phyloP scores from a whole-genome alignment of 2,797 vertebrate species.

The Danio albolineatus region DNA sequence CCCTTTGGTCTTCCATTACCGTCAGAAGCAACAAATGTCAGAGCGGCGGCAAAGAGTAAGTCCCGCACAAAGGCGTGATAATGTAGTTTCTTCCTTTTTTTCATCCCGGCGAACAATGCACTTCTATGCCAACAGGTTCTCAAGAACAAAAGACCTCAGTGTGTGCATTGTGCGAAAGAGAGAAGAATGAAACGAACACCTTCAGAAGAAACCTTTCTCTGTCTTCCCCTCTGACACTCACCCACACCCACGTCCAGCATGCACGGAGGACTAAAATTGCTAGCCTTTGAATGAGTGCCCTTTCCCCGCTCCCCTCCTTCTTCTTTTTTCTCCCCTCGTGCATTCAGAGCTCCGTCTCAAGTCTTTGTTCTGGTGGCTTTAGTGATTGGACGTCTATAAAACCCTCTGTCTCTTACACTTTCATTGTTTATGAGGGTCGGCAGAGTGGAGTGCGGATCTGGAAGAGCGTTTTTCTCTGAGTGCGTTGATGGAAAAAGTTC shows the following conservation, averaged over 20 bases:
- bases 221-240: constrained; percentile 50
- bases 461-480: constrained; percentile 59
- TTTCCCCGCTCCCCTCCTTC: constrained; percentile 61
- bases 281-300: constrained; percentile 45
- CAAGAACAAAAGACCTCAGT: constrained; percentile 42
- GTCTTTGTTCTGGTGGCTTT: constrained; percentile 73
- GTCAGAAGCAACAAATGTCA: constrained; percentile 32
- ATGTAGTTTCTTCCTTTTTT: constrained; percentile 35
- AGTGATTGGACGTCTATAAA: constrained; percentile 70
- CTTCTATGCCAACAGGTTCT: constrained; percentile 43
- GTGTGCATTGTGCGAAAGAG: constrained; percentile 23
- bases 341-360: constrained; percentile 43
- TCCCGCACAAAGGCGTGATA: not conserved
- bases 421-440: constrained; percentile 69
- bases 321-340: constrained; percentile 29
- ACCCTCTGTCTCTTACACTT: constrained; percentile 54
- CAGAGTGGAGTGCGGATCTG: constrained; percentile 6
- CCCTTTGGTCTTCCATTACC: constrained; percentile 29
- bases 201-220: constrained; percentile 52
- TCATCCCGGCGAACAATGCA: not conserved
- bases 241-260: constrained; percentile 57
- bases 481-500: constrained; percentile 62
- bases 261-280: constrained; percentile 16
- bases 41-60: not conserved
- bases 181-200: constrained; percentile 37